Conservation (phyloP, 2,888 invertebrate species). For the Epirrhoe alternata region DNA sequence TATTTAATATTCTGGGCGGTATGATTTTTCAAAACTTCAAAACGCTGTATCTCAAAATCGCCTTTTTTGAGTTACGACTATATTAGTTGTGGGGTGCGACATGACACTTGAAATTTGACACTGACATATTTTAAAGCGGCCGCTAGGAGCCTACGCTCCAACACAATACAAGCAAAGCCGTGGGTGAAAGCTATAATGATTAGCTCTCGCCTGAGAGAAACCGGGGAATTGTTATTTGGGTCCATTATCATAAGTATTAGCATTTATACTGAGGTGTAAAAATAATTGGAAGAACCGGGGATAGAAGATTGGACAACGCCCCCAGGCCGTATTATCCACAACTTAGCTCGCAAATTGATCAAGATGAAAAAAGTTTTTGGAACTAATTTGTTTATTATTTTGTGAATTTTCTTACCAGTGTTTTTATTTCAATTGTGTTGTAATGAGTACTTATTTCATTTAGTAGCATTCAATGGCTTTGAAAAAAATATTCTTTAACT, state of each 20-base stretch:
- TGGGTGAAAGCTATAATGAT: slow-evolving; percentile 4
- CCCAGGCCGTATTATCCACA: slow-evolving; percentile 5
- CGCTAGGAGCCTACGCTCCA: too few relatives aligned
- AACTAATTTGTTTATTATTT: slow-evolving; percentile 12
- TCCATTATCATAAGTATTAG: slow-evolving; percentile 25
- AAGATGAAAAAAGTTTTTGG: slow-evolving; percentile 13
- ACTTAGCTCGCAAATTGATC: slow-evolving; percentile 7
- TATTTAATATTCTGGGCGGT: too few relatives aligned
- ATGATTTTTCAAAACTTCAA: too few relatives aligned
- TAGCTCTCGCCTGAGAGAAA: slow-evolving; percentile 9
- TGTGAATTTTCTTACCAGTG: background rate
- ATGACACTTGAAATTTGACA: too few relatives aligned
- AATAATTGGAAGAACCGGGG: slow-evolving; percentile 20
- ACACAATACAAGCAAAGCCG: background rate
- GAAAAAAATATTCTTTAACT: too few relatives aligned
- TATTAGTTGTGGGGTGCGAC: too few relatives aligned
- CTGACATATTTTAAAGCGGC: too few relatives aligned
- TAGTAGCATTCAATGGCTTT: too few relatives aligned
- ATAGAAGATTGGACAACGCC: slow-evolving; percentile 17
- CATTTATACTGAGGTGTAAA: slow-evolving; percentile 24
- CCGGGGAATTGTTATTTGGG: slow-evolving; percentile 17
- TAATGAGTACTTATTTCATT: too few relatives aligned
- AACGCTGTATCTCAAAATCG: too few relatives aligned
- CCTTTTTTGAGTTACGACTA: too few relatives aligned
- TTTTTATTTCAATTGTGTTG: background rate